Evolutionary conservation across 1,140 invertebrate species (phyloP).

Genomic region (Choristoneura fumiferana): DNA sequence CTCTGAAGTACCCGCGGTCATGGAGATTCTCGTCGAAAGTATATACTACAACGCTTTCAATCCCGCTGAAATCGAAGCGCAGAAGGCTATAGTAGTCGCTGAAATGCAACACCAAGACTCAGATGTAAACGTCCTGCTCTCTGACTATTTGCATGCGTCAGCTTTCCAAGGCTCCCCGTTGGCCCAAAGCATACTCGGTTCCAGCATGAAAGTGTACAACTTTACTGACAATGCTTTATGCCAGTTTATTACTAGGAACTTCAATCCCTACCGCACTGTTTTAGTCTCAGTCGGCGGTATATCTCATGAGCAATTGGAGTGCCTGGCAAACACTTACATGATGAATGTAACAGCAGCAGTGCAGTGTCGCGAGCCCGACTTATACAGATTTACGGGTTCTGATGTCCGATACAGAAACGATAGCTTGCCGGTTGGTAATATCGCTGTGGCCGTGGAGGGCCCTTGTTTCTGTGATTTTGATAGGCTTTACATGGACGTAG

Average conservation of each 20-base stretch:
- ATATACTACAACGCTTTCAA: slow-evolving; percentile 84
- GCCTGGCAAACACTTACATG: slow-evolving; percentile 33
- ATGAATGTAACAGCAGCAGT: slow-evolving; percentile 22
- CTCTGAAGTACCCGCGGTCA: slow-evolving; percentile 80
- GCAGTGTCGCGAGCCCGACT: slow-evolving; percentile 23
- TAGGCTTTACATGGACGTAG: slow-evolving; percentile 42
- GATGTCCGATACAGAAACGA: slow-evolving; percentile 83
- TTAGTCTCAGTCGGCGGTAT: slow-evolving; percentile 94
- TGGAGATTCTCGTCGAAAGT: slow-evolving; percentile 88
- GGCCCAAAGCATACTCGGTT: slow-evolving; percentile 86
- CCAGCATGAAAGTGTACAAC: slow-evolving; percentile 84
- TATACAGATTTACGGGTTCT: slow-evolving; percentile 77
- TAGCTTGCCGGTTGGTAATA: slow-evolving; percentile 83
- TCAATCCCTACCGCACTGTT: slow-evolving; percentile 90
- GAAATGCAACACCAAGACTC: slow-evolving; percentile 86
- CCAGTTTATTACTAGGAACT: slow-evolving; percentile 88
- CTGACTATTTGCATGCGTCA: slow-evolving; percentile 86
- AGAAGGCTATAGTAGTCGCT: slow-evolving; percentile 84
- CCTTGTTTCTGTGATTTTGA: slow-evolving; percentile 40
- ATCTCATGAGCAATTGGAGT: slow-evolving; percentile 42
- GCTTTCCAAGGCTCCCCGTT: slow-evolving; percentile 86
- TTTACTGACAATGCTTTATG: slow-evolving; percentile 83
- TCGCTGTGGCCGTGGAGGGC: slow-evolving; percentile 87
- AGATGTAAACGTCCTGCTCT: slow-evolving; percentile 85
- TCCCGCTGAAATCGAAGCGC: slow-evolving; percentile 81